Conservation (phyloP, 2,113 vertebrate genomes). For the Elephantulus edwardii region DNA sequence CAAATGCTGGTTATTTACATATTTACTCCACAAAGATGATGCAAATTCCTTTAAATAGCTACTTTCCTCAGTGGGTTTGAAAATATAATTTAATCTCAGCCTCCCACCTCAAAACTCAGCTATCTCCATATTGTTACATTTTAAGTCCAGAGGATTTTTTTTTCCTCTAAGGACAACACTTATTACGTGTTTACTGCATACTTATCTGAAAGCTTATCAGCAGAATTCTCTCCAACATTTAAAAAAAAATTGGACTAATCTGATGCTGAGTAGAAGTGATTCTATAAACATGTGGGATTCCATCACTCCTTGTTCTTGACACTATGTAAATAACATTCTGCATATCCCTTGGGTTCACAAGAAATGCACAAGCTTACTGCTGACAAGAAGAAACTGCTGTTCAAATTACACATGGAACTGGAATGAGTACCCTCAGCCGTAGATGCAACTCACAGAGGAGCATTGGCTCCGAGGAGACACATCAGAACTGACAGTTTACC, state of each 20-base stretch:
- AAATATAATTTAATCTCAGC: not conserved
- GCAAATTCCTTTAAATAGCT: not conserved
- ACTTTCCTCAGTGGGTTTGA: not conserved
- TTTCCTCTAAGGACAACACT: not conserved
- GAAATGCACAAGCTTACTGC: not conserved
- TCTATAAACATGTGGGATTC: not conserved
- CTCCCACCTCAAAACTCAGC: not conserved
- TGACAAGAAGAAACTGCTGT: conserved; percentile 17
- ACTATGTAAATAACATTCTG: not conserved
- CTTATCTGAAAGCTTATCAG: not conserved
- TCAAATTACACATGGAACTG: not conserved
- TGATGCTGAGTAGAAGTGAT: not conserved
- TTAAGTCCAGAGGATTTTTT: not conserved
- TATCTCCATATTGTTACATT: not conserved
- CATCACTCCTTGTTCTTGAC: not conserved
- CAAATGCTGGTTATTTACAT: not conserved
- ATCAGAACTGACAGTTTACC: fast-evolving
- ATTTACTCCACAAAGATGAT: not conserved
- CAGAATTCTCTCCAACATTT: conserved; percentile 10
- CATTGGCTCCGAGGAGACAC: not conserved
- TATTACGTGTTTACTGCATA: conserved; percentile 10
- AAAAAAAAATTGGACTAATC: not conserved
- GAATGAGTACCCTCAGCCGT: conserved; percentile 11
- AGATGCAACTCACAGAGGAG: not conserved
- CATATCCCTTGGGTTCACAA: not conserved